Percentiles rank a stretch among this genome's conserved stretches.
Evolutionary conservation across 2,888 invertebrate species (phyloP).

Genomic region (Trichopria drosophilae): DNA sequence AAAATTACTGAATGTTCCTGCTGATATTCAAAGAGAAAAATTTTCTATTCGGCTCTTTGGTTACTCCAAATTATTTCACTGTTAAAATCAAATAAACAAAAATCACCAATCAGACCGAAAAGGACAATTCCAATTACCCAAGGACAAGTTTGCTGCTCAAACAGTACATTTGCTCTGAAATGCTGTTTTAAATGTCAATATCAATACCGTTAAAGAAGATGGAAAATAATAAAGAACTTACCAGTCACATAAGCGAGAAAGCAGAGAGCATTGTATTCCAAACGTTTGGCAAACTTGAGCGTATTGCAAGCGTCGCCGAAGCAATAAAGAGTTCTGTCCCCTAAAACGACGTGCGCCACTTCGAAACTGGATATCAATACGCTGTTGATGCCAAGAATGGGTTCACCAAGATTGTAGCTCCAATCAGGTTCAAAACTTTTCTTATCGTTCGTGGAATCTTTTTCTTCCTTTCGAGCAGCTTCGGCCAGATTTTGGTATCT

Average conservation of each 20-base stretch:
- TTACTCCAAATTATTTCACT: too few species aligned
- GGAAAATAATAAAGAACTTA: constrained; percentile 24
- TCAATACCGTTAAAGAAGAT: too few species aligned
- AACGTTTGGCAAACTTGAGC: constrained; percentile 78
- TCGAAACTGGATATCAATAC: constrained; percentile 67
- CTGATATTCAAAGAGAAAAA: too few species aligned
- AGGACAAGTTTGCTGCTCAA: too few species aligned
- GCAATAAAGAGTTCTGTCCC: constrained; percentile 82
- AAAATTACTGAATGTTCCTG: too few species aligned
- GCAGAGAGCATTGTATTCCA: constrained; percentile 82
- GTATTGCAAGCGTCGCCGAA: constrained; percentile 75
- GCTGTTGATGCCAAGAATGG: constrained; percentile 67
- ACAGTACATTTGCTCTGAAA: too few species aligned
- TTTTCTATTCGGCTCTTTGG: too few species aligned
- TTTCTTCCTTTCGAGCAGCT: constrained; percentile 49
- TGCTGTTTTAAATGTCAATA: too few species aligned
- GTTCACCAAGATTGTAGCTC: constrained; percentile 81
- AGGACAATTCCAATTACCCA: too few species aligned
- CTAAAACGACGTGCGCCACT: constrained; percentile 77
- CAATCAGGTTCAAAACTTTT: constrained; percentile 75
- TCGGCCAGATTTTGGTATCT: constrained; percentile 58
- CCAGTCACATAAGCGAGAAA: constrained; percentile 74
- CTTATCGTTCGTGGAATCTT: constrained; percentile 44
- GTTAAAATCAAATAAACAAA: too few species aligned
- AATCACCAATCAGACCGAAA: too few species aligned